These are phyloP conservation scores for Apamea sordens DNA, from an alignment of 2,888 invertebrate genomes.

Conservation along the genomic window DNA sequence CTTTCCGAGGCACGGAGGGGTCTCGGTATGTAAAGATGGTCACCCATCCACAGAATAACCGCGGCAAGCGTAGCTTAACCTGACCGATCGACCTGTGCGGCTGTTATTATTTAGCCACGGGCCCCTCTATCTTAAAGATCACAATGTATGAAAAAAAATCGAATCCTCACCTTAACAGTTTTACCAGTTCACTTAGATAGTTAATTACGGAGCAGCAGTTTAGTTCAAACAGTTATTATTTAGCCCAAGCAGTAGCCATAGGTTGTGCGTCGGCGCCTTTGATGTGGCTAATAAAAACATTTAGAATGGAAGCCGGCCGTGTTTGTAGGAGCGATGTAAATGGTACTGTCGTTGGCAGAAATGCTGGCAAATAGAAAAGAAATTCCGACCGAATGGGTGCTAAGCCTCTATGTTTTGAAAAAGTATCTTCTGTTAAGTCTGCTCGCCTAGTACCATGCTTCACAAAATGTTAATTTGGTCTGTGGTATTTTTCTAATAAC, in stretches of 20 bases:
- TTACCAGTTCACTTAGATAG: constrained; percentile 30
- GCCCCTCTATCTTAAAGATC: too few relatives aligned
- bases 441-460: too few relatives aligned
- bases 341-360: constrained; percentile 42
- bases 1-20: too few relatives aligned
- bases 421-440: too few relatives aligned
- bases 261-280: constrained; percentile 54
- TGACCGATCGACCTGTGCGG: too few relatives aligned
- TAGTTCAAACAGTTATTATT: constrained; percentile 56
- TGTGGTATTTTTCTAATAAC: too few relatives aligned
- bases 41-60: too few relatives aligned
- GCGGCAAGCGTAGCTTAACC: too few relatives aligned
- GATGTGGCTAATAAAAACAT: constrained; percentile 65
- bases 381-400: not conserved
- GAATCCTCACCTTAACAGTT: constrained; percentile 2
- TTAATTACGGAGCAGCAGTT: constrained; percentile 44
- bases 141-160: not conserved
- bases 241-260: constrained; percentile 48
- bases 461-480: too few relatives aligned
- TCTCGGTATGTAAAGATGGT: too few relatives aligned
- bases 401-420: not conserved
- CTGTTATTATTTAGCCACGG: too few relatives aligned
- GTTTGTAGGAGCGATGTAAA: constrained; percentile 53
- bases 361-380: not conserved
- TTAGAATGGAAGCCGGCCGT: constrained; percentile 49